Base-by-base conservation (phyloP, 1,140 invertebrate genomes). In the Cydia pomonella region DNA sequence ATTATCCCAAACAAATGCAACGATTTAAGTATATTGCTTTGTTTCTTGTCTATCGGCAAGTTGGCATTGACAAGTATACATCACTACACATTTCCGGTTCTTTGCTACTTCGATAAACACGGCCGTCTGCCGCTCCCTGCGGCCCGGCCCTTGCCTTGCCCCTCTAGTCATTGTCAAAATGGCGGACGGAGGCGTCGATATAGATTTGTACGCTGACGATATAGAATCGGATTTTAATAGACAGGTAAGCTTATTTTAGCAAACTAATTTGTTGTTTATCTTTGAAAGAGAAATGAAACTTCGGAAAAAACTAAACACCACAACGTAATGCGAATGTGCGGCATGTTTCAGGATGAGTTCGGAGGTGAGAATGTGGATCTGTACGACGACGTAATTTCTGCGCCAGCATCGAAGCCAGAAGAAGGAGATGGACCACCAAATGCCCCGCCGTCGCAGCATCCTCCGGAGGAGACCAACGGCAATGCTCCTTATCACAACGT, bases 161-260 rank as follows among this genome's bases (percentile, higher is more conserved):
- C 38, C 38, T 44, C 41, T 16, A 73, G 16, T 73, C 81, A 80
- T 83, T 86, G 82, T 83, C 87, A 97, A 96, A 95, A 98, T 98
- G 97, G 97, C 97, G 94, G 97, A 98, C 93, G 97, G 97, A 94
- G 97, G 97, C 94, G 96, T 96, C 86, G 98, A 98, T 94, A 98
- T 99, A 93, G 98, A 99, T 96, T 95, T 99, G 84, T 99, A 99
- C 94, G 97, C 97, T 81, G 98, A 99, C 92, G 98, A 98, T 95
- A 96, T 98, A 90, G 98, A 98, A 94, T 97, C 97, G 91, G 97
- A 98, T 94, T 99, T 99, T 94, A 96, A 97, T 82, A 89, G 92
- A 87, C 92, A 93, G 86, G 91, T 93, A 83, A 88, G 73, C 29
- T 23, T 71, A 27, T 27, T 53, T 38, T 41, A 21, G 73, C 10